Evolutionary conservation across 2,113 vertebrate genomes (phyloP).

Genomic region (Scatophagus argus): DNA sequence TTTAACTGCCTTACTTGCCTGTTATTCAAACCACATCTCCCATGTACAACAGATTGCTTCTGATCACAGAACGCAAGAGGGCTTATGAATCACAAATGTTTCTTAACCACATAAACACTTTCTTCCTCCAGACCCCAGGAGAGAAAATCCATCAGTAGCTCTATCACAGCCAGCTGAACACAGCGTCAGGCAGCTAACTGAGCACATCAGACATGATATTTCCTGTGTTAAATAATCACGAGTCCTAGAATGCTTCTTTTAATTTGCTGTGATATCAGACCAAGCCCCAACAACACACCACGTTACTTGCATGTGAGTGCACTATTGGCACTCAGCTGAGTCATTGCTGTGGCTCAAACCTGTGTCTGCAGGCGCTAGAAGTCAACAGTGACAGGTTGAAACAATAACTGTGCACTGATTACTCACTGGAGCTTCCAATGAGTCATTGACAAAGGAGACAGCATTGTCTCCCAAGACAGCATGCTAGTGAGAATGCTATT

Average conservation of each 20-base stretch:
- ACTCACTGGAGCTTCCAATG: constrained; percentile 79
- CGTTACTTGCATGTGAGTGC: constrained; percentile 61
- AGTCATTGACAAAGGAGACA: constrained; percentile 77
- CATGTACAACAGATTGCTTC: constrained; percentile 13
- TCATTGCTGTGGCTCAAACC: constrained; percentile 69
- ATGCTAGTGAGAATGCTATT: constrained; percentile 24
- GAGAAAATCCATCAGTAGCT: constrained; percentile 11
- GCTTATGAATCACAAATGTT: constrained; percentile 50
- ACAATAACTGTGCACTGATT: constrained; percentile 75
- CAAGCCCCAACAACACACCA: constrained; percentile 29
- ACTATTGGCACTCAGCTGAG: constrained; percentile 64
- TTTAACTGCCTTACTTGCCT: constrained; percentile 42
- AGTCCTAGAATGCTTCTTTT: constrained; percentile 24
- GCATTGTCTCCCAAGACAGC: constrained; percentile 64
- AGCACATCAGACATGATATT: constrained; percentile 30
- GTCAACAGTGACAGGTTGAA: constrained; percentile 76
- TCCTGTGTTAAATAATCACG: constrained; percentile 45
- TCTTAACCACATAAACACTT: constrained; percentile 44
- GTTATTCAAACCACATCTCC: constrained; percentile 12
- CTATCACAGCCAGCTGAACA: constrained; percentile 24
- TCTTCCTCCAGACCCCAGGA: constrained; percentile 29
- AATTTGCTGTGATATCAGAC: constrained; percentile 39
- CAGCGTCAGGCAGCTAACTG: constrained; percentile 36
- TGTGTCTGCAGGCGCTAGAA: constrained; percentile 75
- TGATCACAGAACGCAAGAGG: constrained; percentile 16